phyloP scores from a whole-genome alignment of 2,797 vertebrate genomes.

The Mus spretus region DNA sequence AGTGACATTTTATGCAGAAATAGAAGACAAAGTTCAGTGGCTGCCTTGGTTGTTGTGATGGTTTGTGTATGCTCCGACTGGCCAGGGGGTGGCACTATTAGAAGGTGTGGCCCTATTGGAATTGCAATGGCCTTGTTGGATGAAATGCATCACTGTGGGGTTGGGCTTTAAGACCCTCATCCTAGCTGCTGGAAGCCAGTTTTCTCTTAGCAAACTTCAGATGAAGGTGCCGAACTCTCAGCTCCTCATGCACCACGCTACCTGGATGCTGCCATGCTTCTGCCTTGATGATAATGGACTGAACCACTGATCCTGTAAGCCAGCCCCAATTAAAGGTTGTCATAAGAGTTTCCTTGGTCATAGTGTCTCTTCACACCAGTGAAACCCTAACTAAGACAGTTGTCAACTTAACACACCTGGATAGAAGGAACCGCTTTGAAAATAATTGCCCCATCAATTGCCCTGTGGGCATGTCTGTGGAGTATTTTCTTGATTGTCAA shows the following conservation, averaged over 20 bases:
- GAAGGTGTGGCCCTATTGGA: background rate
- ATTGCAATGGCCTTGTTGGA: background rate
- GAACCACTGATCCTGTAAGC: too few species aligned
- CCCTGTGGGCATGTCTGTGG: background rate
- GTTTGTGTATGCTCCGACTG: too few species aligned
- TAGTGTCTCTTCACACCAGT: background rate
- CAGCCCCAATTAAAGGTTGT: too few species aligned
- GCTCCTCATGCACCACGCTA: background rate
- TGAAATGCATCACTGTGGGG: background rate
- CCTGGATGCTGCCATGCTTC: background rate
- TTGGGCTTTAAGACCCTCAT: background rate
- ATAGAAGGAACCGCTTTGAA: background rate
- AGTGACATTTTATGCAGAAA: background rate
- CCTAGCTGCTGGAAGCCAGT: background rate
- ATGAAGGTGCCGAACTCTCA: background rate
- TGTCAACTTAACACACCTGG: background rate
- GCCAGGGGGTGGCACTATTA: too few species aligned
- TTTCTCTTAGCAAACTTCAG: background rate
- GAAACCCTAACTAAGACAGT: background rate
- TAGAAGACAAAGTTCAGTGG: background rate
- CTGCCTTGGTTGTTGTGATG: background rate
- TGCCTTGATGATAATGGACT: too few species aligned
- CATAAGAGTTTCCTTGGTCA: background rate
- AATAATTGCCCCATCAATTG: background rate
- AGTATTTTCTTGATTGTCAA: background rate